Evolutionary conservation across 2,888 invertebrate species (phyloP), one percentile per base, ranked within the genome.

Genomic region (Dynastes grantii): DNA sequence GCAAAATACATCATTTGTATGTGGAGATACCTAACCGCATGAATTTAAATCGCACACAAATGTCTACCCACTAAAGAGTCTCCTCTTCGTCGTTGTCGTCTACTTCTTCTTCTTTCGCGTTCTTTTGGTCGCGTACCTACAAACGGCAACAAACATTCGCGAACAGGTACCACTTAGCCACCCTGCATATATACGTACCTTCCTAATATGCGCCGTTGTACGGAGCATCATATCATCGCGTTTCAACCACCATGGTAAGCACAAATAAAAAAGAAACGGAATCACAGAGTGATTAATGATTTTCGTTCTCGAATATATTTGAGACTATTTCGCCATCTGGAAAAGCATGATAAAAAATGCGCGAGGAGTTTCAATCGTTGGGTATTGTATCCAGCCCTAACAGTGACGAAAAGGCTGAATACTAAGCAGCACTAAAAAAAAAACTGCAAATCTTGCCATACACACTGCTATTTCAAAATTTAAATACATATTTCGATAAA

Each of bases 1-100:
- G 86, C 86, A 86, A 88, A 87, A 88, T 88, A 87, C 87, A 87
- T 88, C 88, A 88, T 88, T 88, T 88, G 87, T 88, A 88, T 87
- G 87, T 87, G 86, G 85, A 86, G 86, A 87, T 87, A 87, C 86
- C 85, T 85, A 85, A 86, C 85, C 85, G 86, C 85, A 85, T 86
- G 86, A 87, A 87, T 87, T 86, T 86, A 85, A 86, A 87, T 86
- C 85, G 85, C 82, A 80, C 83, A 82, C 83, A 84, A 84, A 84
- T 81, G 81, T 83, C 81, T 82, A 81, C 63, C 80, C 79, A 79
- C 80, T 82, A 82, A 83, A 82, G 81, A 81, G 75, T 77, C 77
- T 79, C 77, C 53, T 71, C 61, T 53, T 6, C 16, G 53, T 53
- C 16, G 53, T 53, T 13, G n/a, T 53, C 16, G n/a, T 53, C n/a